Conservation (phyloP, 2,113 vertebrate genomes). For the Taurulus bubalis region DNA sequence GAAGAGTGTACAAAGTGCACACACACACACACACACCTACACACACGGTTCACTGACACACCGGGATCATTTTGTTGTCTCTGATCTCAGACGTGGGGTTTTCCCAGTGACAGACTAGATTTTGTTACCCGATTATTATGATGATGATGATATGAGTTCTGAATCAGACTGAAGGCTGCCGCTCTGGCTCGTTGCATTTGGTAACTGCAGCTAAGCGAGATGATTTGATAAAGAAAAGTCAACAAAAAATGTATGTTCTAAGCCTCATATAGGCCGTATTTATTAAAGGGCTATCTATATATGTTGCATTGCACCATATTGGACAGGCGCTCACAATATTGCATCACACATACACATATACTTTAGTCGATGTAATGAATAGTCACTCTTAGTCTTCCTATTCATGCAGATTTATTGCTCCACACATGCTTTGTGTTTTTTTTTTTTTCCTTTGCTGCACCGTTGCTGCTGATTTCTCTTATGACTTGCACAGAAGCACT, state of each 20-base stretch:
- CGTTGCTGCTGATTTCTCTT: not conserved
- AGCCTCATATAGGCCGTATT: not conserved
- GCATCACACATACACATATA: not conserved
- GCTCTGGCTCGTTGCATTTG: not conserved
- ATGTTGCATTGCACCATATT: not conserved
- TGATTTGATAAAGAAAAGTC: not conserved
- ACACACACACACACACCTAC: not conserved
- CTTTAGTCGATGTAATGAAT: not conserved
- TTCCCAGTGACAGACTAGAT: constrained; percentile 39
- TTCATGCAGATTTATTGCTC: not conserved
- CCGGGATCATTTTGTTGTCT: constrained; percentile 52
- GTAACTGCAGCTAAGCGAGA: not conserved
- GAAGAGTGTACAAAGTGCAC: not conserved
- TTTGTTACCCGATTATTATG: constrained; percentile 9
- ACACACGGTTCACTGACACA: constrained; percentile 14
- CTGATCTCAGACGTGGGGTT: constrained; percentile 44
- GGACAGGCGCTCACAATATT: not conserved
- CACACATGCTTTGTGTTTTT: not conserved
- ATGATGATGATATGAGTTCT: constrained; percentile 14
- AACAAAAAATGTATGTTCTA: not conserved
- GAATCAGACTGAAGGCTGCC: not conserved
- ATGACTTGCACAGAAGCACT: not conserved
- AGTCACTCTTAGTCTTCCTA: not conserved
- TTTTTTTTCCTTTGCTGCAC: not conserved
- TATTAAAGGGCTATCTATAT: not conserved